phyloP scores from a whole-genome alignment of 64 coral and sea anemone genomes.

The Orbicella faveolata region DNA sequence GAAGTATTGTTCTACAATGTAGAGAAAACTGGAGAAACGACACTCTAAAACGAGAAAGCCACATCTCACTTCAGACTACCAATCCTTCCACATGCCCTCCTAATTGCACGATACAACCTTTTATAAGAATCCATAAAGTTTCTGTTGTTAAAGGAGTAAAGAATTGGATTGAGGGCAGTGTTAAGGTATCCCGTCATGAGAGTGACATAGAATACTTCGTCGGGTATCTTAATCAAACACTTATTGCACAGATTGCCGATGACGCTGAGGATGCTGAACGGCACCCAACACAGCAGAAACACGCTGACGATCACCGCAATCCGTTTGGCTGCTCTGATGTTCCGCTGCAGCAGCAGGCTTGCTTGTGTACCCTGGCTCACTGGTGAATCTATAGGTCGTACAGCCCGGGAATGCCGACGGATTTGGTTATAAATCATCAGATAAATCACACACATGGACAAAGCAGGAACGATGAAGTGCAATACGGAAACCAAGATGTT shows the following conservation, averaged over 20 bases:
- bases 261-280: conserved; percentile 60
- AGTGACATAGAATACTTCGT: conserved; percentile 16
- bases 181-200: conserved; percentile 75
- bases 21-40: not conserved
- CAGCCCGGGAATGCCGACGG: not conserved
- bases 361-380: conserved; percentile 28
- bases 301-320: conserved; percentile 69
- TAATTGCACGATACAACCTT: conserved; percentile 21
- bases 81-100: not conserved
- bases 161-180: conserved; percentile 75
- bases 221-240: not conserved
- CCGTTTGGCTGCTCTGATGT: conserved; percentile 82
- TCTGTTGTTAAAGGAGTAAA: conserved; percentile 86
- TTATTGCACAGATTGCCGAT: not conserved
- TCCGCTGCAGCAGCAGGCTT: conserved; percentile 35
- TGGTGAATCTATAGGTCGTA: conserved; percentile 8
- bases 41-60: not conserved
- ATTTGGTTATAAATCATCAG: conserved; percentile 53
- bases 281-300: conserved; percentile 75
- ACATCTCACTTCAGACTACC: not conserved
- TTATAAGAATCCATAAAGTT: conserved; percentile 72
- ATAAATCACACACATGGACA: conserved; percentile 67
- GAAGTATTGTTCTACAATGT: not conserved
- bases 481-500: conserved; percentile 41
- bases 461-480: conserved; percentile 59